These are phyloP conservation scores for Ptilodon capucinus DNA, from an alignment of 2,888 invertebrate genomes.

Conservation along the genomic window DNA sequence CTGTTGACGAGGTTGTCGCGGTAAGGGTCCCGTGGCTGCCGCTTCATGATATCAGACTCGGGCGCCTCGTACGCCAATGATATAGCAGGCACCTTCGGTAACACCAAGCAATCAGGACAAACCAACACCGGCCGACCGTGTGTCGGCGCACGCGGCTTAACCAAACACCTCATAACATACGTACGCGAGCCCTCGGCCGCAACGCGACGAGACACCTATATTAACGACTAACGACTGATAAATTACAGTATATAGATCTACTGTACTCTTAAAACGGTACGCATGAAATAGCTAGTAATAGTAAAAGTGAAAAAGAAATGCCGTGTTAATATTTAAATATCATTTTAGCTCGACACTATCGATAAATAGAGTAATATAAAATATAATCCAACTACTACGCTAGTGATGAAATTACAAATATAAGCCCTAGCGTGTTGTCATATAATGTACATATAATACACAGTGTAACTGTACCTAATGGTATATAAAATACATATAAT, in stretches of 20 bases:
- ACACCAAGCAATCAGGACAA: conserved; percentile 81
- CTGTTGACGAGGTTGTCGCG: conserved; percentile 99
- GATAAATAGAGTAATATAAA: conserved; percentile 47
- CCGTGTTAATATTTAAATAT: conserved; percentile 62
- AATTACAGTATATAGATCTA: conserved; percentile 45
- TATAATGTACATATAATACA: conserved; percentile 46
- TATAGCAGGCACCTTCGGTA: conserved; percentile 97
- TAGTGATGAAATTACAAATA: conserved; percentile 65
- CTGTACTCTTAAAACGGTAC: conserved; percentile 56
- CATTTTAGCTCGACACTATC: conserved; percentile 54
- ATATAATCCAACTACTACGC: conserved; percentile 65
- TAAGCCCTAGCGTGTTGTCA: conserved; percentile 63
- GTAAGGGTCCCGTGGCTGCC: conserved; percentile 98
- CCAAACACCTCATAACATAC: conserved; percentile 64
- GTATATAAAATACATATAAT: conserved; percentile 17
- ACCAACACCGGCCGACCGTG: conserved; percentile 50
- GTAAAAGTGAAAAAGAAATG: conserved; percentile 63
- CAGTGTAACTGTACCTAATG: conserved; percentile 48
- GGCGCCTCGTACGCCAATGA: conserved; percentile 99
- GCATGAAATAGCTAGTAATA: conserved; percentile 62
- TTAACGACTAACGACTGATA: conserved; percentile 53
- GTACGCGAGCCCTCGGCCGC: conserved; percentile 48
- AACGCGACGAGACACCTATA: conserved; percentile 40
- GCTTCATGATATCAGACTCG: conserved; percentile 99
- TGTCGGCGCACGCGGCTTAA: conserved; percentile 38